Percentiles rank a stretch among this genome's conserved stretches.
Evolutionary conservation across 2,888 invertebrate genomes (phyloP).

Genomic region (Pachliopta kotzebuea): DNA sequence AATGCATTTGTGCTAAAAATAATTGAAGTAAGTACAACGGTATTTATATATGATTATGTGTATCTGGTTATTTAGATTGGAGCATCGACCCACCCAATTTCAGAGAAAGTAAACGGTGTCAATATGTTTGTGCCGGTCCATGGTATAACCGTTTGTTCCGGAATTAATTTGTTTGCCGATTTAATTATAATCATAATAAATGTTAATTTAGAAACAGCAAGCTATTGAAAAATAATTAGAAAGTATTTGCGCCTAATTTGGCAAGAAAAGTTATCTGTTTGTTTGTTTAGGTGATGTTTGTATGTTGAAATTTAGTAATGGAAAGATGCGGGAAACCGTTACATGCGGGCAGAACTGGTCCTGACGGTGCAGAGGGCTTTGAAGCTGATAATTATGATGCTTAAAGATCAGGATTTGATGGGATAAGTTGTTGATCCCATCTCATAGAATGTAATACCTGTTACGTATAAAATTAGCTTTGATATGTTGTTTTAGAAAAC

Average conservation of each 20-base stretch:
- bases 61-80: constrained; percentile 1
- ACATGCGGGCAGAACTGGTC: too few relatives aligned
- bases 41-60: background rate
- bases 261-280: too few relatives aligned
- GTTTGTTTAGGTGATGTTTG: background rate
- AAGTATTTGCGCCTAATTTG: background rate
- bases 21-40: too few relatives aligned
- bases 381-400: too few relatives aligned
- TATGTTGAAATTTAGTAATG: background rate
- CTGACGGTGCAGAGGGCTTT: too few relatives aligned
- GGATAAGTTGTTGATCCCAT: background rate
- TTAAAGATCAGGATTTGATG: too few relatives aligned
- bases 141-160: background rate
- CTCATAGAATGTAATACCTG: background rate
- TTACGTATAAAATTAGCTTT: background rate
- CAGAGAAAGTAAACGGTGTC: constrained; percentile 11
- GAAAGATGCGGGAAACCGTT: background rate
- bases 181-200: background rate
- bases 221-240: background rate
- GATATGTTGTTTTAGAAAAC: background rate
- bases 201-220: background rate
- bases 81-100: constrained; percentile 12
- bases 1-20: too few relatives aligned
- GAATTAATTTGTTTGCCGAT: background rate
- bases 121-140: background rate